A percentile compares a stretch with the other conserved stretches of the same genome.
phyloP scores from a whole-genome alignment of 53 echinoderm and acorn worm genomes.

The Holothuria leucospilota region DNA sequence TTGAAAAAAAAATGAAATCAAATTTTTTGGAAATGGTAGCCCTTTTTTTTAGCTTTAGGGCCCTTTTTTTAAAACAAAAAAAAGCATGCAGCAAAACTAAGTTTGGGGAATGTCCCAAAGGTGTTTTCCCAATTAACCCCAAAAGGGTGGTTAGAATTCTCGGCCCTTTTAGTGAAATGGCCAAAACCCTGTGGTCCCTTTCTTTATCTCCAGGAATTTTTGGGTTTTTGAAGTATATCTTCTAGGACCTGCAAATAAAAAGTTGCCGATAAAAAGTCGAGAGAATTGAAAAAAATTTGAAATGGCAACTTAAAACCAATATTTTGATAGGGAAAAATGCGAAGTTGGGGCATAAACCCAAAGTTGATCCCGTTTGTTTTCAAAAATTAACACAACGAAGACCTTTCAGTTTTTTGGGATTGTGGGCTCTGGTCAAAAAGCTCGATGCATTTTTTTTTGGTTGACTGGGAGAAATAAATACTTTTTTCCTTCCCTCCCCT shows the following conservation, averaged over 20 bases:
- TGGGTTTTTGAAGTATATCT: constrained; percentile 53
- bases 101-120: constrained; percentile 28
- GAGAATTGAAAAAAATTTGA: constrained; percentile 57
- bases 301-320: constrained; percentile 54
- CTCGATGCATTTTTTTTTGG: constrained; percentile 45
- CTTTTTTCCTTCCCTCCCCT: constrained; percentile 30
- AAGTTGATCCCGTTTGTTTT: constrained; percentile 51
- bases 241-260: constrained; percentile 58
- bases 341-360: constrained; percentile 33
- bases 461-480: constrained; percentile 29
- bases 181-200: constrained; percentile 59
- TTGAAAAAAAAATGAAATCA: constrained; percentile 34
- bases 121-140: constrained; percentile 40
- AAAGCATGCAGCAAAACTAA: constrained; percentile 6
- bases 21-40: constrained; percentile 33
- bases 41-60: constrained; percentile 42
- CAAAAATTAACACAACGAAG: constrained; percentile 46
- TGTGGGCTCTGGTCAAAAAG: constrained; percentile 45
- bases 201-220: constrained; percentile 41
- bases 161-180: constrained; percentile 54
- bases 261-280: constrained; percentile 55
- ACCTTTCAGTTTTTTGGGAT: constrained; percentile 39
- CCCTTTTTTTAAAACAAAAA: constrained; percentile 23
- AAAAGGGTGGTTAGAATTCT: constrained; percentile 58
- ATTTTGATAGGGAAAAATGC: constrained; percentile 18